Evolutionary conservation across 2,888 invertebrate genomes (phyloP).

Genomic region (Yponomeuta plumbellus): DNA sequence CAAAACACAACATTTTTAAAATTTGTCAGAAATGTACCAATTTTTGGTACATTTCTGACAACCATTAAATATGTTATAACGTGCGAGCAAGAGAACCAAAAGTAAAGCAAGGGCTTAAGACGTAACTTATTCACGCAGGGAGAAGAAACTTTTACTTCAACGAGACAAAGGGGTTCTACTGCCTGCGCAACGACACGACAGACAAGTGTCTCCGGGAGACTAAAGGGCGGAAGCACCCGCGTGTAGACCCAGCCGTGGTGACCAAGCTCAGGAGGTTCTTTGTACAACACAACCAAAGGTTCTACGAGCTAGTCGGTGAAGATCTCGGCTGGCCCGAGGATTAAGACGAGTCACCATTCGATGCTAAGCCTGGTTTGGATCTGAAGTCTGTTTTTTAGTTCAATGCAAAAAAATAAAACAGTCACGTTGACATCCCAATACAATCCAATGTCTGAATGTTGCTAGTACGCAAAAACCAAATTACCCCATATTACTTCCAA

Average conservation of each 20-base stretch:
- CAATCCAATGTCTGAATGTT: too few species aligned
- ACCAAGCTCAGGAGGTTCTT: constrained; percentile 90
- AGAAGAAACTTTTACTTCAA: constrained; percentile 97
- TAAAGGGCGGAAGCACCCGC: constrained; percentile 89
- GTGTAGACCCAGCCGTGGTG: constrained; percentile 87
- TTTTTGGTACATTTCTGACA: too few species aligned
- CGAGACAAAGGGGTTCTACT: constrained; percentile 97
- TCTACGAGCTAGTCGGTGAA: constrained; percentile 94
- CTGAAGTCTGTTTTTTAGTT: too few species aligned
- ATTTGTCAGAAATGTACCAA: too few species aligned
- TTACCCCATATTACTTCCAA: too few species aligned
- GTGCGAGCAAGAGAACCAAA: too few species aligned
- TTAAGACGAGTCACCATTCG: constrained; percentile 42
- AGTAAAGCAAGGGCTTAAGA: too few species aligned
- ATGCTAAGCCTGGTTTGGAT: background rate
- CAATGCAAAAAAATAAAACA: too few species aligned
- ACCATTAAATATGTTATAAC: too few species aligned
- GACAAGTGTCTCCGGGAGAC: constrained; percentile 90
- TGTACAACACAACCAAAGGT: constrained; percentile 92
- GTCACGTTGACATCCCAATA: too few species aligned
- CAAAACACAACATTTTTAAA: too few species aligned
- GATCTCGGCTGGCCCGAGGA: constrained; percentile 96
- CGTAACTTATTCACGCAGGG: constrained; percentile 46
- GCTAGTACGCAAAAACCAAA: too few species aligned
- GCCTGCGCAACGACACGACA: constrained; percentile 88